phyloP scores from a whole-genome alignment of 92 coral and sea anemone species.

The Palythoa grandiflora region DNA sequence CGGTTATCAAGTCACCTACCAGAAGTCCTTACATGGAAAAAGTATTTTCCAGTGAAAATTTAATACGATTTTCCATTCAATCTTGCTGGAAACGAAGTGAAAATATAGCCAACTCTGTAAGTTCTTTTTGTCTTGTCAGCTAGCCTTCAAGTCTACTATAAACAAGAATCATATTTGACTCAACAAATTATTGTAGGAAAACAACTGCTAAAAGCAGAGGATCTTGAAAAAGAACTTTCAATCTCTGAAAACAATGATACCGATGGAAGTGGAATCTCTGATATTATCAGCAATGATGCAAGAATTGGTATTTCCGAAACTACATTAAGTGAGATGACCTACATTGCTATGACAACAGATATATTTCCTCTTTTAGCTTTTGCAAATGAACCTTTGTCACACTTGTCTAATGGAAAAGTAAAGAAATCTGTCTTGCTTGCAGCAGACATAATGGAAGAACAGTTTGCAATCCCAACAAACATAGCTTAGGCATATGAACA shows the following conservation, averaged over 20 bases:
- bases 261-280: constrained; percentile 22
- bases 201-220: constrained; percentile 45
- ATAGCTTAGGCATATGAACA: constrained; percentile 34
- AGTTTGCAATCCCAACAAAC: constrained; percentile 30
- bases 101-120: background rate
- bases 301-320: constrained; percentile 33
- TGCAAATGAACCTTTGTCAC: constrained; percentile 55
- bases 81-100: too few relatives aligned
- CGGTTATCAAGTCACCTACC: too few relatives aligned
- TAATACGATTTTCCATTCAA: too few relatives aligned
- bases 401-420: constrained; percentile 31
- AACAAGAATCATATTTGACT: too few relatives aligned
- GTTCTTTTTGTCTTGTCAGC: too few relatives aligned
- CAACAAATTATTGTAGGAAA: constrained; percentile 23
- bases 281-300: constrained; percentile 25
- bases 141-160: too few relatives aligned
- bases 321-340: constrained; percentile 51
- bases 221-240: constrained; percentile 8
- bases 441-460: constrained; percentile 47
- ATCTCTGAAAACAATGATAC: background rate
- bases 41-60: too few relatives aligned
- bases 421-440: constrained; percentile 28
- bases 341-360: constrained; percentile 39
- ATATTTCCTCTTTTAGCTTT: constrained; percentile 50
- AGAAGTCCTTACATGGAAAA: too few relatives aligned